phyloP scores from a whole-genome alignment of 2,888 invertebrate genomes.

The Drosophila barbarae region DNA sequence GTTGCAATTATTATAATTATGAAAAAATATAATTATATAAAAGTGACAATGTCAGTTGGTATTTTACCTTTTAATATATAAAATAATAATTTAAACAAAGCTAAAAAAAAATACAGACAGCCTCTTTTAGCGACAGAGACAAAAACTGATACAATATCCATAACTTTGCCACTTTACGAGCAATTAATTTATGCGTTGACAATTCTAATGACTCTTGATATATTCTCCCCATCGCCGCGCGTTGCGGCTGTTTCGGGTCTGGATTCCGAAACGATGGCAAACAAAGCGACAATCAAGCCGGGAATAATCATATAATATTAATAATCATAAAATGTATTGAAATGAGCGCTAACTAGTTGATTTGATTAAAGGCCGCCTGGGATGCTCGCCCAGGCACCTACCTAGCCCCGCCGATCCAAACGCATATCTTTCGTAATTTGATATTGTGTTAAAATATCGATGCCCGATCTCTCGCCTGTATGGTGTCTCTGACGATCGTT shows the following conservation, averaged over 20 bases:
- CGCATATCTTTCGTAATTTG: constrained; percentile 53
- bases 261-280: constrained; percentile 34
- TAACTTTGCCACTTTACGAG: constrained; percentile 75
- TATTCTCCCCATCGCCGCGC: constrained; percentile 38
- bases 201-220: constrained; percentile 76
- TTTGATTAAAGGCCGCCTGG: constrained; percentile 63
- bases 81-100: constrained; percentile 25
- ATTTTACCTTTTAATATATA: constrained; percentile 49
- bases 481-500: constrained; percentile 25
- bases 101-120: constrained; percentile 11
- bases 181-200: constrained; percentile 79
- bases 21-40: neutral
- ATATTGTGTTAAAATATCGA: constrained; percentile 65
- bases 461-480: constrained; percentile 28
- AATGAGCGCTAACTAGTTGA: constrained; percentile 67
- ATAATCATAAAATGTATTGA: constrained; percentile 72
- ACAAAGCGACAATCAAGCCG: constrained; percentile 69
- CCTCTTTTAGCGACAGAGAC: constrained; percentile 17
- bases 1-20: constrained; percentile 10
- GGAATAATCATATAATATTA: constrained; percentile 66
- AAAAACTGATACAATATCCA: constrained; percentile 59
- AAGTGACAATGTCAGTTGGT: neutral
- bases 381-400: constrained; percentile 28
- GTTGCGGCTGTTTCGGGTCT: constrained; percentile 20
- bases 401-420: constrained; percentile 8